Base-by-base conservation (phyloP, 37 sponge, comb jelly and placozoan genomes). In the Beroe ovata region DNA sequence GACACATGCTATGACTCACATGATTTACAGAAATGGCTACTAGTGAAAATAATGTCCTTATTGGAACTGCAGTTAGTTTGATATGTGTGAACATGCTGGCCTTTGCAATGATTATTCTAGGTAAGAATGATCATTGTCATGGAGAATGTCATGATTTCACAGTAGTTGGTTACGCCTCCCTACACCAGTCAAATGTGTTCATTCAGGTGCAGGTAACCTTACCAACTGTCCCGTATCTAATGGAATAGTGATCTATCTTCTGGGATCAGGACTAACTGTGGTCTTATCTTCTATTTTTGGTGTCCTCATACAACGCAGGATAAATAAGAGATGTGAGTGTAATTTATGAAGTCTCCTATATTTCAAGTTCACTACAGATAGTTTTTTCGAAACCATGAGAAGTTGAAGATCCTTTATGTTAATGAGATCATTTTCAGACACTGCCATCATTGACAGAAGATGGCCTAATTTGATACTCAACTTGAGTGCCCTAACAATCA, bases 71-170 rank as follows among this genome's bases (percentile, higher is more conserved):
- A 36, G 25, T 69, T 8, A 8, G 38, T 21, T 25, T 69, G 32
- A 29, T 69, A 8, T 69, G 71, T 25, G 25, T 69, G 1, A 69
- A 69, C 71, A 69, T 69, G 71, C 71, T 69, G 4, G 71, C 71
- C 4, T 16, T 69, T 35, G 71, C 71, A 16, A 69, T 69, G 71
- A 69, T 69, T 8, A 69, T 69, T 21, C 38, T 69, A 35, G 71
- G 71, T 69, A 21, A 29, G 71, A n/a, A n/a, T n/a, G n/a, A n/a
- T n/a, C n/a, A n/a, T n/a, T n/a, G n/a, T n/a, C n/a, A n/a, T n/a
- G n/a, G n/a, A n/a, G n/a, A n/a, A n/a, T n/a, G n/a, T n/a, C n/a
- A n/a, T n/a, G n/a, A n/a, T n/a, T n/a, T n/a, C n/a, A n/a, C n/a
- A n/a, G n/a, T n/a, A n/a, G n/a, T n/a, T n/a, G n/a, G n/a, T n/a